phyloP scores from a whole-genome alignment of 2,888 invertebrate species.

The Liposcelis brunnea region DNA sequence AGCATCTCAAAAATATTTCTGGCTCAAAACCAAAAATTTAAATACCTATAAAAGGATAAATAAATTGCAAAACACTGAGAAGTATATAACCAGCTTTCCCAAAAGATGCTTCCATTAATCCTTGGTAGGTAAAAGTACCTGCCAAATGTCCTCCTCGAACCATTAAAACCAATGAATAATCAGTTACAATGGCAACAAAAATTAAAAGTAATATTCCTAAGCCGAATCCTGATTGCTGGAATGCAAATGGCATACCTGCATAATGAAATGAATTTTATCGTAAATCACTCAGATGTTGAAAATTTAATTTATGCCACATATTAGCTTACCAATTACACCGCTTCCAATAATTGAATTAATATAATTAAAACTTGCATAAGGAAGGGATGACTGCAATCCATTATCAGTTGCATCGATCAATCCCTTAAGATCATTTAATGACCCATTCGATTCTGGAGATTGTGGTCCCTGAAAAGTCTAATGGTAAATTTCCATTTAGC shows the following conservation, averaged over 20 bases:
- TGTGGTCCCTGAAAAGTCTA: no score
- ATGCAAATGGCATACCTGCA: conserved; percentile 57
- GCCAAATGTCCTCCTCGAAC: conserved; percentile 56
- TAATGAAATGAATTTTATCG: not conserved
- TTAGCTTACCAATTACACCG: conserved; percentile 57
- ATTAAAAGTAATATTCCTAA: conserved; percentile 51
- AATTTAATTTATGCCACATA: not conserved
- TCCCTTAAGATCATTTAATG: conserved; percentile 1
- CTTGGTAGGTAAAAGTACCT: conserved; percentile 60
- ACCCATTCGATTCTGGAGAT: conserved; percentile 1
- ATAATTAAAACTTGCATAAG: conserved; percentile 69
- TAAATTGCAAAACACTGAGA: conserved; percentile 56
- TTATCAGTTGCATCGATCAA: not conserved
- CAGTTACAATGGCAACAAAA: conserved; percentile 56
- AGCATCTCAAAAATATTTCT: conserved; percentile 6
- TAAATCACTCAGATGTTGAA: conserved; percentile 1
- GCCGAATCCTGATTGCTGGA: conserved; percentile 64
- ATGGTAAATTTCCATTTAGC: no score
- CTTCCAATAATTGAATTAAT: conserved; percentile 78
- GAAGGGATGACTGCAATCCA: conserved; percentile 25
- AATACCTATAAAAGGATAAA: conserved; percentile 67
- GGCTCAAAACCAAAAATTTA: not conserved
- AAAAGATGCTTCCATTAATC: conserved; percentile 64
- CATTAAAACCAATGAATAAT: conserved; percentile 65
- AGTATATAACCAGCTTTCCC: conserved; percentile 61